Evolutionary conservation across 2,797 vertebrate genomes (phyloP).

Genomic region (Scarus forsteni): DNA sequence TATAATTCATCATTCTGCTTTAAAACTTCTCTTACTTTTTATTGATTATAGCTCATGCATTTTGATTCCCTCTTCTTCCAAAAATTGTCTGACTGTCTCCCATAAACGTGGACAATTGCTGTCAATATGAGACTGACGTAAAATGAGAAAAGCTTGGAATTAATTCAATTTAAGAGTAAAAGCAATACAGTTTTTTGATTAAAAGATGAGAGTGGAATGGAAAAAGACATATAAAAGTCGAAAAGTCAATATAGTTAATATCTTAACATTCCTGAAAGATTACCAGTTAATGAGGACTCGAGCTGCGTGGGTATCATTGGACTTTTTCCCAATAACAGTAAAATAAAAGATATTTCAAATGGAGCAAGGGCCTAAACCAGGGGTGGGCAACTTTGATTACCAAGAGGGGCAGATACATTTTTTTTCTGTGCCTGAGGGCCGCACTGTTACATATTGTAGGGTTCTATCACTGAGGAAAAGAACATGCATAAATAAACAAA

Average conservation of each 20-base stretch:
- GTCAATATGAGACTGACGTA: conserved; percentile 63
- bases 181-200: conserved; percentile 74
- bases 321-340: too few relatives aligned
- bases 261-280: conserved; percentile 43
- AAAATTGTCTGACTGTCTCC: conserved; percentile 68
- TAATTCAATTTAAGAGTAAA: conserved; percentile 65
- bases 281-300: conserved; percentile 46
- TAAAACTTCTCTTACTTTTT: conserved; percentile 65
- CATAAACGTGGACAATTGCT: conserved; percentile 79
- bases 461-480: too few relatives aligned
- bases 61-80: conserved; percentile 75
- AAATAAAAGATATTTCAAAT: too few relatives aligned
- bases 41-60: conserved; percentile 79
- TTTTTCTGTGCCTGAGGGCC: too few relatives aligned
- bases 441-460: too few relatives aligned
- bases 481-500: too few relatives aligned
- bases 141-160: conserved; percentile 69
- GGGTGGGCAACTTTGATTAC: too few relatives aligned
- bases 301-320: too few relatives aligned
- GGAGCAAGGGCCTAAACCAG: too few relatives aligned
- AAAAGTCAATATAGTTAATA: conserved; percentile 55
- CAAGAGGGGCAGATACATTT: too few relatives aligned
- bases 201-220: conserved; percentile 60
- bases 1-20: conserved; percentile 81
- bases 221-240: conserved; percentile 59